Conservation (phyloP, 2,888 invertebrate species). For the Pherbina coryleti region DNA sequence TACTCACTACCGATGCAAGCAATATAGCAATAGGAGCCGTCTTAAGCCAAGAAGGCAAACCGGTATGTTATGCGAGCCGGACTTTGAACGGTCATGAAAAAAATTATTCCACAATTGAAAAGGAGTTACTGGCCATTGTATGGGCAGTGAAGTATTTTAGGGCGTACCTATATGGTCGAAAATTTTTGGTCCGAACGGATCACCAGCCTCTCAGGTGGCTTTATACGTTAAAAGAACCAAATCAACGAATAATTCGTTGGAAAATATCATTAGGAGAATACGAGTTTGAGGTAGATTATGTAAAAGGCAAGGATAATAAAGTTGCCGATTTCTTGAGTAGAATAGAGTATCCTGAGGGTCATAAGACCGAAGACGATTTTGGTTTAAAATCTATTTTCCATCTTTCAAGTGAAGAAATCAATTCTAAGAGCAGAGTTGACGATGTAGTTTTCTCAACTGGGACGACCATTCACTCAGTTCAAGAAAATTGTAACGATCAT, state of each 20-base stretch:
- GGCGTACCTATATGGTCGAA: slow-evolving; percentile 14
- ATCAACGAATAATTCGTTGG: too few species aligned
- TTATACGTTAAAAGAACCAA: slow-evolving; percentile 32
- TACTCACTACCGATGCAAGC: background rate
- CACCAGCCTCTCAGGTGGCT: slow-evolving; percentile 35
- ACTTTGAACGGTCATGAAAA: background rate
- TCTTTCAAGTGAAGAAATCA: too few species aligned
- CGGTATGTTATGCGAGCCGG: too few species aligned
- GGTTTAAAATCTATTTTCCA: too few species aligned
- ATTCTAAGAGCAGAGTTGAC: too few species aligned
- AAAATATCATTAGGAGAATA: slow-evolving; percentile 27
- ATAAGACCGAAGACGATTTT: too few species aligned
- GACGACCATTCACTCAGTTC: too few species aligned
- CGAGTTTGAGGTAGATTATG: slow-evolving; percentile 28
- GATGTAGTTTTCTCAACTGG: too few species aligned
- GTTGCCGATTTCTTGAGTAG: too few species aligned
- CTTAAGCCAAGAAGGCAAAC: background rate
- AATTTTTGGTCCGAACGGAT: slow-evolving; percentile 27
- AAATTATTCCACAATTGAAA: background rate
- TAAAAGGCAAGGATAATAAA: slow-evolving; percentile 39
- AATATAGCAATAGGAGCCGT: background rate
- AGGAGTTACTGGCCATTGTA: background rate
- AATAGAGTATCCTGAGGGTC: too few species aligned
- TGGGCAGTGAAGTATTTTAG: slow-evolving; percentile 17
- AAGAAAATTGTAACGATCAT: too few species aligned